Evolutionary conservation across 2,113 vertebrate species (phyloP), one percentile per base, ranked within the genome.

Genomic region (Trematomus loennbergii): DNA sequence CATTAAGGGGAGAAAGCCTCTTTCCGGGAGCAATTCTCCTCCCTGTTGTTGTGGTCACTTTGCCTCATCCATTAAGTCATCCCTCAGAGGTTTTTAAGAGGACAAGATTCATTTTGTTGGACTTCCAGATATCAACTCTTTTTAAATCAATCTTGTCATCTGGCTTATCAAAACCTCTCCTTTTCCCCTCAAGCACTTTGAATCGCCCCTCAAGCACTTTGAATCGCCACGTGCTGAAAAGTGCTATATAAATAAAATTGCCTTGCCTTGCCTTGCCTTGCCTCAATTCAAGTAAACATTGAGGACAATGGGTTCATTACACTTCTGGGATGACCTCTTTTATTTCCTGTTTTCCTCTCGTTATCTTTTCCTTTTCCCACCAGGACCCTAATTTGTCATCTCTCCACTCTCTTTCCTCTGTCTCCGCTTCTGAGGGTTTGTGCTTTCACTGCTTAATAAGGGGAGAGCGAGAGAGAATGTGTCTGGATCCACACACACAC

Each of bases 1-100:
- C 75, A 81, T 84, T 79, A 85, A 84, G 54, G 3, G 58, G 59
- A 77, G n/a, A 33, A 12, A 9, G 50, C 25, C 65, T 74, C n/a
- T 69, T 74, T 71, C 63, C 7, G 3, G 18, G 48, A 82, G 79
- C 67, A 11, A 12, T 57, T 54, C 65, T 43, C 12, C 43, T 40
- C 15, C 54, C 64, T 66, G 29, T 81, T 79, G 16, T 80, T 75
- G 76, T 62, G 78, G 63, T 80, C 52, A 69, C 69, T 78, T 75
- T 64, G 57, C 13, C 11, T 75, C 52, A 49, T 68, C 81, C 76
- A 82, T 86, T 86, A 85, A 73, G 53, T 18, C 65, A 10, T 1
- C 58, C 54, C 20, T 53, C 25, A 58, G 70, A 74, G 66, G 50
- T 20, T 68, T 57, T 71, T 53, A 43, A 40, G 15, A 60, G 60